Evolutionary conservation across 2,113 vertebrate genomes (phyloP).

Genomic region (Paramisgurnus dabryanus): DNA sequence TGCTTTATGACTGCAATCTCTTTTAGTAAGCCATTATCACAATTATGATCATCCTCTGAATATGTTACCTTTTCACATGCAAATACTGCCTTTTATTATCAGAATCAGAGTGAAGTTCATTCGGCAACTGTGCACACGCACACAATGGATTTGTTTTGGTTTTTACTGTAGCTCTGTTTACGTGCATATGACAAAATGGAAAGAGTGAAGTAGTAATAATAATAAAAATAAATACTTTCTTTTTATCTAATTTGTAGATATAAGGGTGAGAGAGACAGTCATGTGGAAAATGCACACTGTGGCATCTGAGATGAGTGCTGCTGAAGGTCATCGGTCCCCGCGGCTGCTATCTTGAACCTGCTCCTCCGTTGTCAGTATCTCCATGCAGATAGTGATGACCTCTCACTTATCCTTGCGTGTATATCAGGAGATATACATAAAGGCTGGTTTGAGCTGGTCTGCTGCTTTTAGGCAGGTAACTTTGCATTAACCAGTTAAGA

Average conservation of each 20-base stretch:
- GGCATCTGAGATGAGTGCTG: neutral
- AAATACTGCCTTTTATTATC: constrained; percentile 21
- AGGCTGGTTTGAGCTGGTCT: neutral
- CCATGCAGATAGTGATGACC: constrained; percentile 29
- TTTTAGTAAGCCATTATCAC: constrained; percentile 14
- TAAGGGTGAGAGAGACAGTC: neutral
- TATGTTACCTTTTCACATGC: constrained; percentile 21
- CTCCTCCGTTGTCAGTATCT: constrained; percentile 34
- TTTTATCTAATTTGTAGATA: neutral
- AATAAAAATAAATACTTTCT: neutral
- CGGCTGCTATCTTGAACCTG: neutral
- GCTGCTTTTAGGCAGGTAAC: no score
- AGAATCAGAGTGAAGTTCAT: no score
- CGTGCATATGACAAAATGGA: no score
- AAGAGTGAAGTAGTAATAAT: no score
- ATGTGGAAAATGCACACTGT: constrained; percentile 13
- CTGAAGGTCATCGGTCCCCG: constrained; percentile 43
- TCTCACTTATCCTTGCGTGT: neutral
- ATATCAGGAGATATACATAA: neutral
- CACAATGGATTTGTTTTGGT: no score
- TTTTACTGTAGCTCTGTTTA: no score
- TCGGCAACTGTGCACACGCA: no score
- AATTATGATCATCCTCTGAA: constrained; percentile 21
- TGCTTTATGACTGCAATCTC: neutral
- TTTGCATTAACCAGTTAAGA: no score